phyloP scores from a whole-genome alignment of 2,797 vertebrate species.

The Cichlasoma orientale region DNA sequence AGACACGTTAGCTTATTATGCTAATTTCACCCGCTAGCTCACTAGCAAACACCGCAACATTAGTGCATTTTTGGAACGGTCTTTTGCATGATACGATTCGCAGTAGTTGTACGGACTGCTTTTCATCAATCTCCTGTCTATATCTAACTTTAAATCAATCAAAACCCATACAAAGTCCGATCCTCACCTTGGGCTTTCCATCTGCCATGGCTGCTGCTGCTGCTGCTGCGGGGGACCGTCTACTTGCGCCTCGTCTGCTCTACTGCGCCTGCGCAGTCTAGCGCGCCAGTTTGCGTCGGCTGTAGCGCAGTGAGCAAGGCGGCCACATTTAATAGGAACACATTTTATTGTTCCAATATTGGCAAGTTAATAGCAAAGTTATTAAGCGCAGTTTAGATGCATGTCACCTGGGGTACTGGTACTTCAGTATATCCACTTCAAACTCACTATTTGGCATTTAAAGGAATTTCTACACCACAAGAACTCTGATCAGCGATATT shows the following conservation, averaged over 20 bases:
- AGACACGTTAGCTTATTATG: constrained; percentile 63
- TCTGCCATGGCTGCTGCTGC: constrained; percentile 86
- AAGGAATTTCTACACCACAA: background rate
- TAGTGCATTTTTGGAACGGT: background rate
- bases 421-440: background rate
- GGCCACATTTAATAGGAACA: background rate
- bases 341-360: background rate
- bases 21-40: constrained; percentile 41
- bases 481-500: background rate
- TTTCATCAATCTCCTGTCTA: accelerated
- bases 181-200: constrained; percentile 92
- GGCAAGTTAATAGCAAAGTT: background rate
- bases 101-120: background rate
- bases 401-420: background rate
- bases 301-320: background rate
- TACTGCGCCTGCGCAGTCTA: constrained; percentile 47
- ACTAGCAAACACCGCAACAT: constrained; percentile 20
- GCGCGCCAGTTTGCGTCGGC: constrained; percentile 39
- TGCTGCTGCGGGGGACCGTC: constrained; percentile 40
- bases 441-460: background rate
- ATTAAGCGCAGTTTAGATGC: background rate
- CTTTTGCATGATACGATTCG: background rate
- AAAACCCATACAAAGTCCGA: background rate
- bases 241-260: constrained; percentile 41
- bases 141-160: background rate